Percentiles rank a stretch among this genome's conserved stretches.
Evolutionary conservation across 2,113 vertebrate genomes (phyloP).

Genomic region (Eupsittula cactorum): DNA sequence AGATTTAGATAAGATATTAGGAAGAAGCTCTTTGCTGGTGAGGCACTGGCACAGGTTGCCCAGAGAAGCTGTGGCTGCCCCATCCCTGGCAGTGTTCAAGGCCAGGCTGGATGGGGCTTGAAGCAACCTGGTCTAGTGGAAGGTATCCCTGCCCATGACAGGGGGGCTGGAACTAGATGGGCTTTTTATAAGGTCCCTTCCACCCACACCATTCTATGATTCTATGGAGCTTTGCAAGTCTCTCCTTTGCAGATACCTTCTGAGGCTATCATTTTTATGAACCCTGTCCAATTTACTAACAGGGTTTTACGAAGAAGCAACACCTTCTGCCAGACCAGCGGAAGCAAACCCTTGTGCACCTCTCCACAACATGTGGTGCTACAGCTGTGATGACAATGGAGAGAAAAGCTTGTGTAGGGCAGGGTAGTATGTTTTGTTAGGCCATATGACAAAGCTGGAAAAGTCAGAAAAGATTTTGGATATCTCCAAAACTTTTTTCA

Average conservation of each 20-base stretch:
- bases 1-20: not conserved
- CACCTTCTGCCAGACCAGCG: not conserved
- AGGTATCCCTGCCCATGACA: not conserved
- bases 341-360: accelerated
- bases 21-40: not conserved
- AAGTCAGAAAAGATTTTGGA: not conserved
- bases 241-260: not conserved
- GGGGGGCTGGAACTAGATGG: not conserved
- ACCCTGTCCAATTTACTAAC: no score
- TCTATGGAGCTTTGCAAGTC: not conserved
- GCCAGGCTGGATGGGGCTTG: not conserved
- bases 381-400: accelerated
- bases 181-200: not conserved
- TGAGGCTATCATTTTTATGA: not conserved
- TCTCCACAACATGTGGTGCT: no score
- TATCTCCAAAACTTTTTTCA: not conserved
- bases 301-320: not conserved
- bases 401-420: no score
- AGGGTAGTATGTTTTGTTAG: not conserved
- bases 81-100: not conserved
- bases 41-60: not conserved
- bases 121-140: not conserved
- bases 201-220: not conserved
- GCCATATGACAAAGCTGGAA: not conserved
- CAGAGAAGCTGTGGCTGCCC: not conserved